Percentiles rank a stretch among this genome's conserved stretches.
These are phyloP conservation scores for Indri indri DNA, from an alignment of 2,113 vertebrate genomes.

Conservation along the genomic window DNA sequence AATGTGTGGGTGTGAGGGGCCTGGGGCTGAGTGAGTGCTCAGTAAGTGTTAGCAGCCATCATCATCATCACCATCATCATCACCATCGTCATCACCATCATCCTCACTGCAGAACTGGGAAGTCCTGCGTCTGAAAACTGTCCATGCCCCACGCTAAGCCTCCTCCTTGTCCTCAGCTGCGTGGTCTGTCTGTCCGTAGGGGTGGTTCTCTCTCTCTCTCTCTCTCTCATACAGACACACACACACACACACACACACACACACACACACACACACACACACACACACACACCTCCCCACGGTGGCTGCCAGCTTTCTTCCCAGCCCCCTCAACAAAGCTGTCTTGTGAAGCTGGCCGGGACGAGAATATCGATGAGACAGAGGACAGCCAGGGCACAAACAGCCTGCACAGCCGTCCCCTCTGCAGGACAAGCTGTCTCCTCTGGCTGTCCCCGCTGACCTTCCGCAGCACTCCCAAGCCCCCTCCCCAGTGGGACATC, in stretches of 20 bases:
- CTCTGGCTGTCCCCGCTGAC: not conserved
- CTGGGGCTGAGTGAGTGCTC: fast-evolving
- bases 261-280: not conserved
- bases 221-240: not conserved
- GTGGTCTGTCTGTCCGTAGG: not conserved
- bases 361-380: not conserved
- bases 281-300: too few relatives aligned
- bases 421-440: not conserved
- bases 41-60: not conserved
- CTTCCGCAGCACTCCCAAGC: not conserved
- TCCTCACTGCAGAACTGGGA: not conserved
- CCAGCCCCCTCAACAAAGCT: slow-evolving; percentile 17
- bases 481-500: not conserved
- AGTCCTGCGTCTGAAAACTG: not conserved
- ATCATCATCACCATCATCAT: fast-evolving
- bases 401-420: not conserved
- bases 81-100: fast-evolving
- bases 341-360: not conserved
- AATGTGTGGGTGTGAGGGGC: fast-evolving
- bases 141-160: not conserved
- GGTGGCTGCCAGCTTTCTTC: fast-evolving
- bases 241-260: not conserved
- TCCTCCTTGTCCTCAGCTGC: not conserved
- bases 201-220: too few relatives aligned
- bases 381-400: not conserved